Evolutionary conservation across 2,113 vertebrate species (phyloP).

Genomic region (Cariama cristata): DNA sequence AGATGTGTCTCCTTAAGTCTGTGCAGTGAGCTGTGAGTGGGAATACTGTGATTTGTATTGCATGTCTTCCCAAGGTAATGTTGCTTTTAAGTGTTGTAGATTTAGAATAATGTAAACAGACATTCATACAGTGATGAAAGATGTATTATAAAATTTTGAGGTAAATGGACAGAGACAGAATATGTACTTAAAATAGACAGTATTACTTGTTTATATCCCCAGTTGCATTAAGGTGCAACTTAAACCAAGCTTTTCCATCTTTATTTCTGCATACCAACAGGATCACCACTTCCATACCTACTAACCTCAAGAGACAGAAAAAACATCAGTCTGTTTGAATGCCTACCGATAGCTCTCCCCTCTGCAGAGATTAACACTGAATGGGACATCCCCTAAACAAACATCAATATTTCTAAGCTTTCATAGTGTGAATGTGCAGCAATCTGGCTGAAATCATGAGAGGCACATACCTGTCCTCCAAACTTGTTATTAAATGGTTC

Average conservation of each 20-base stretch:
- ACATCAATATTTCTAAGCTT: background rate
- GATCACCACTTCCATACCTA: background rate
- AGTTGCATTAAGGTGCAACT: background rate
- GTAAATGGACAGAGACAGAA: background rate
- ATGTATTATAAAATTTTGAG: background rate
- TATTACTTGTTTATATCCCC: background rate
- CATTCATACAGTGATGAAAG: background rate
- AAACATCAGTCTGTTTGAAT: background rate
- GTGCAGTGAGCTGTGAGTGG: background rate
- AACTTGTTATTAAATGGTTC: background rate
- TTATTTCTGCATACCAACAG: background rate
- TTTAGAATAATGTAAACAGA: constrained; percentile 6
- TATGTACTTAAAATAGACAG: background rate
- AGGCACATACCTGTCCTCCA: background rate
- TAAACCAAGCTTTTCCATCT: background rate
- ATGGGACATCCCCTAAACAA: background rate
- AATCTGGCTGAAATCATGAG: background rate
- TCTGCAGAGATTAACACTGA: background rate
- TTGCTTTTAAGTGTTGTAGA: background rate
- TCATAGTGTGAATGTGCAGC: background rate
- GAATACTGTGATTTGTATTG: background rate
- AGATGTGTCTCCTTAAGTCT: background rate
- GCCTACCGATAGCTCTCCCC: background rate
- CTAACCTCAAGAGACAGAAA: background rate
- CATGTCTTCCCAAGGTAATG: background rate